Evolutionary conservation across 2,113 vertebrate species (phyloP), one percentile per base, ranked within the genome.

Genomic region (Bubo blakistoni): DNA sequence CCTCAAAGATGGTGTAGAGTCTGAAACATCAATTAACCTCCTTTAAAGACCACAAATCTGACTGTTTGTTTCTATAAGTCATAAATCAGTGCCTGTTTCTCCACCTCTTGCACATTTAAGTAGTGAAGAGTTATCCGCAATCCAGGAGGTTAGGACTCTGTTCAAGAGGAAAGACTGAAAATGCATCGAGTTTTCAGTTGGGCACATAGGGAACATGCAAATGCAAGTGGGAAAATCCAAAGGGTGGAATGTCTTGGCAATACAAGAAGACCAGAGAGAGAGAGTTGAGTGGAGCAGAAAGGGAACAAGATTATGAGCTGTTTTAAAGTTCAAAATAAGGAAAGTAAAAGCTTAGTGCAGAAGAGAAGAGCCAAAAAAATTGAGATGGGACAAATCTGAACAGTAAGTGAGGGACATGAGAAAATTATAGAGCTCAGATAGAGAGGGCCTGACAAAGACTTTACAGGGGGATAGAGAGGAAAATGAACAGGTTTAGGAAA

Each of bases 1-100:
- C 91, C 19, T 98, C 97, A 9, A 98, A 97, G 81, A 99, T 91
- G n/a, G 97, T 94, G 36, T 98, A 97, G 61, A 98, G 95, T 71
- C 99, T 99, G 96, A 51, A 86, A 97, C 61, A 96, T 36, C 57
- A 81, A 93, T 61, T 12, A 63, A 30, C 8, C 3, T 44, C 5
- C 12, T 42, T 85, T 85, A 52, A 93, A 67, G 36, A 47, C 25
- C 38, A 78, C 34, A 49, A 1, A 67, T 46, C 38, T 65, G 34
- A 72, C 34, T 16, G 4, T 16, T 6, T 54, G 10, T 65, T 78
- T 81, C 69, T 71, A 7, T 34, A 57, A 87, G 57, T 36, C 36
- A 24, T 42, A 36, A 79, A 81, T 30, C 44, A 49, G 25, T 77
- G 16, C 13, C 11, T 71, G 13, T 69, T 81, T 36, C 22, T 52